Conservation (phyloP, 1,140 invertebrate species). For the Stegodyphus dumicola region DNA sequence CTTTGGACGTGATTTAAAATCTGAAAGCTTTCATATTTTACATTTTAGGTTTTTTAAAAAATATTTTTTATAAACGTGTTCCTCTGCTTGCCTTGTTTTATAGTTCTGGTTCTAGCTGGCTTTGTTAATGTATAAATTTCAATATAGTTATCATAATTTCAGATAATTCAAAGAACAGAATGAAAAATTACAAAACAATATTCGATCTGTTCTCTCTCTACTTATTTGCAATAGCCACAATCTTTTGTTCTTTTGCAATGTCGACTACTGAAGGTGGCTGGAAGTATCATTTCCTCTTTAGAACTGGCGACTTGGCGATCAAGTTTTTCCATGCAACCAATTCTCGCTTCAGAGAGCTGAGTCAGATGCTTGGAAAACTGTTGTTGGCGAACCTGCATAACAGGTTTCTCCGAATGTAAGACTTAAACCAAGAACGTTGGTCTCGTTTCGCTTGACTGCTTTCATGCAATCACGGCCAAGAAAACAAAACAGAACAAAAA, state of each 20-base stretch:
- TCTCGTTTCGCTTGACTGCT: neutral
- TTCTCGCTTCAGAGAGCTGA: no score
- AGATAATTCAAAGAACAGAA: neutral
- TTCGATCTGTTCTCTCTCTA: neutral
- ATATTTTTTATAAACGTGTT: no score
- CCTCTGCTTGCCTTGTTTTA: no score
- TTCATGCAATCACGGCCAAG: neutral
- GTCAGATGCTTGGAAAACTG: neutral
- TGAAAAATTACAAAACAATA: neutral
- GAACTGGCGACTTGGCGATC: neutral
- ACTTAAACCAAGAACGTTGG: constrained; percentile 7
- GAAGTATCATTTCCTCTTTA: neutral
- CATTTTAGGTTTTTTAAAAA: no score
- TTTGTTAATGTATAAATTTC: no score
- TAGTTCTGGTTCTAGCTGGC: no score
- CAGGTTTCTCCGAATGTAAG: neutral
- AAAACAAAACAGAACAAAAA: no score
- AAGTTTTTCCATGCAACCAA: neutral
- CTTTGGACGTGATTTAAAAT: no score
- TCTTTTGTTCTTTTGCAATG: neutral
- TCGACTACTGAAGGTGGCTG: neutral
- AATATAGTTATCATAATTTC: no score
- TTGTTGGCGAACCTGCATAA: neutral
- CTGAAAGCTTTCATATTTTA: no score
- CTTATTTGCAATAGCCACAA: neutral